phyloP scores from a whole-genome alignment of 2,113 vertebrate genomes.

The Melanerpes aurifrons region DNA sequence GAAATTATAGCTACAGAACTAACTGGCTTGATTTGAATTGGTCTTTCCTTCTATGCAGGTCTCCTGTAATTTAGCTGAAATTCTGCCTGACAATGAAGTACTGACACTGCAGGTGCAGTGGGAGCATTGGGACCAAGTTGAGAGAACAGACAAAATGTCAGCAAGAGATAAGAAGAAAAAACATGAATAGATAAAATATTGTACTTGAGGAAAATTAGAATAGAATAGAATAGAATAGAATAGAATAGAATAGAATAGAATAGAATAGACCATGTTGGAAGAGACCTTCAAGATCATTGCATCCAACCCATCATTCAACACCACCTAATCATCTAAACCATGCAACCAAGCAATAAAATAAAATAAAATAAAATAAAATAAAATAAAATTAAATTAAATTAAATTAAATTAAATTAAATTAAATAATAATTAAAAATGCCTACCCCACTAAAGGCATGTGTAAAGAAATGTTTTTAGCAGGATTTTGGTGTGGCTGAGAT shows the following conservation, averaged over 20 bases:
- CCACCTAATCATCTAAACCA: no score
- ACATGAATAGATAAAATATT: not conserved
- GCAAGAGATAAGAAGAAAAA: not conserved
- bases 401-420: no score
- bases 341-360: no score
- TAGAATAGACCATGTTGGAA: no score
- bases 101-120: not conserved
- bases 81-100: not conserved
- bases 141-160: not conserved
- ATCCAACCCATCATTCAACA: no score
- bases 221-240: no score
- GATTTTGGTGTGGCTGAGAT: not conserved
- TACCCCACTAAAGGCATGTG: fast-evolving
- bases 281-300: no score
- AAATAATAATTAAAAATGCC: not conserved
- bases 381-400: no score
- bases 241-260: no score
- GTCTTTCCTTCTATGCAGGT: not conserved
- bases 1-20: not conserved
- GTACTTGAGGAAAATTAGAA: not conserved
- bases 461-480: not conserved
- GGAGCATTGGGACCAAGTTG: not conserved
- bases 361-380: not conserved
- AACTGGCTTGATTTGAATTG: not conserved
- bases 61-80: not conserved